Base-by-base conservation (phyloP, 2,113 vertebrate species). In the Phyllopteryx taeniolatus region DNA sequence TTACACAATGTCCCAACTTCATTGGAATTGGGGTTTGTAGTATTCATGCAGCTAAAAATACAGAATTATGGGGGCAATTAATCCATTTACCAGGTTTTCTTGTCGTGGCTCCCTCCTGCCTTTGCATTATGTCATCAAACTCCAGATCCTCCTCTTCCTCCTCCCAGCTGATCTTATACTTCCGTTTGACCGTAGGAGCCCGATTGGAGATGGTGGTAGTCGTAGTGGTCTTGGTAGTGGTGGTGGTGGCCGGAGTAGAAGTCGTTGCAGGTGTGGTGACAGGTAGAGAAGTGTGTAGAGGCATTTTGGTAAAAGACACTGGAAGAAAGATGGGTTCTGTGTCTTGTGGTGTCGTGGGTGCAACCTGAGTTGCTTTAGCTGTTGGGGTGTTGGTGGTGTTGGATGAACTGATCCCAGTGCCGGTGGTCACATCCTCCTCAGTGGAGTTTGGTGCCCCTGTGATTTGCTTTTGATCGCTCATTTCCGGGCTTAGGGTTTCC, bases 141-240 rank as follows among this genome's bases (percentile, higher is more conserved):
- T 78, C 77, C 13, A 2, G 42, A 70, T 11, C 62, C 6, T 74
- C 68, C 4, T 70, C 76, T 31, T 20, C 15, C 79, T 91, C 89
- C 0, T 91, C 79, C 90, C 90, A 92, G 73, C 67, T 90, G 60
- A 90, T 88, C 72, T 77, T 88, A 74, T 87, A 88, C 73, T 88
- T 91, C 20, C 57, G 65, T 79, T 84, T 88, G 46, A 33, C 46
- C n/a, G 53, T 46, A 19, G 42, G 42, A n/a, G 72, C 56, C 62
- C 68, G 70, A 5, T 20, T 56, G 57, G 76, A 22, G 0, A 68
- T 74, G 1, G 66, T 73, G 11, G 71, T 43, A 3, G 53, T n/a
- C 0, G 73, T 46, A 3, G 82, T 61, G 33, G 75, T 57, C 70
- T 70, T 59, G 17, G 79, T 22, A 44, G 78, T 73, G 51, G 75